These are phyloP conservation scores for Sardinella longiceps DNA, from an alignment of 2,797 vertebrate species.

Conservation along the genomic window DNA sequence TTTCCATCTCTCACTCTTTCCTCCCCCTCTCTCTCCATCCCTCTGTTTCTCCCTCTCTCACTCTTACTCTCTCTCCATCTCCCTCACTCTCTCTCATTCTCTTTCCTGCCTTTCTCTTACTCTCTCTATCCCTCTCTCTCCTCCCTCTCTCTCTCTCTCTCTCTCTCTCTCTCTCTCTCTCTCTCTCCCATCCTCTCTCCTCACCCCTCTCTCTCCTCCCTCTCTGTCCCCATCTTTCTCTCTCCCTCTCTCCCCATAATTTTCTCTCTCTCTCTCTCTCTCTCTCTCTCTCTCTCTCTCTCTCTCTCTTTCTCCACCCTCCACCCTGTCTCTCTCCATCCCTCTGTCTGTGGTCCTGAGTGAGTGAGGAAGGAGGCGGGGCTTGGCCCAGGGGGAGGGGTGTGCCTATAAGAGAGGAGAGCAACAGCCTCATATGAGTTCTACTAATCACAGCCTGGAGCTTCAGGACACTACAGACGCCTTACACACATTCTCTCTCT, in stretches of 20 bases:
- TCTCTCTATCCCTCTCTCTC: not conserved
- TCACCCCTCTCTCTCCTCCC: not conserved
- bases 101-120: too few relatives aligned
- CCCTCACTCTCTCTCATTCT: not conserved
- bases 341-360: slow-evolving; percentile 14
- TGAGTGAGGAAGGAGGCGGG: slow-evolving; percentile 47
- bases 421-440: slow-evolving; percentile 67
- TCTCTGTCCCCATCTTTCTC: too few relatives aligned
- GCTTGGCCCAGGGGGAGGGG: slow-evolving; percentile 67
- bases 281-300: not conserved
- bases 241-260: too few relatives aligned
- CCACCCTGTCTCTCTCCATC: not conserved
- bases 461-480: slow-evolving; percentile 48
- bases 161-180: not conserved
- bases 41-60: not conserved
- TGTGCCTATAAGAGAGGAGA: slow-evolving; percentile 73
- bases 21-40: slow-evolving; percentile 15
- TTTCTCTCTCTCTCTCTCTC: not conserved
- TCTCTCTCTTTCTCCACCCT: not conserved
- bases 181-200: not conserved
- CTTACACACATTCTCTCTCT: slow-evolving; percentile 34
- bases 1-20: slow-evolving; percentile 1
- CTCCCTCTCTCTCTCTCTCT: too few relatives aligned
- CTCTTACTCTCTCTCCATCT: not conserved
- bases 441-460: slow-evolving; percentile 63